Evolutionary conservation across 2,797 vertebrate genomes (phyloP), one percentile per base, ranked within the genome.

Genomic region (Sebastes hubbsi): DNA sequence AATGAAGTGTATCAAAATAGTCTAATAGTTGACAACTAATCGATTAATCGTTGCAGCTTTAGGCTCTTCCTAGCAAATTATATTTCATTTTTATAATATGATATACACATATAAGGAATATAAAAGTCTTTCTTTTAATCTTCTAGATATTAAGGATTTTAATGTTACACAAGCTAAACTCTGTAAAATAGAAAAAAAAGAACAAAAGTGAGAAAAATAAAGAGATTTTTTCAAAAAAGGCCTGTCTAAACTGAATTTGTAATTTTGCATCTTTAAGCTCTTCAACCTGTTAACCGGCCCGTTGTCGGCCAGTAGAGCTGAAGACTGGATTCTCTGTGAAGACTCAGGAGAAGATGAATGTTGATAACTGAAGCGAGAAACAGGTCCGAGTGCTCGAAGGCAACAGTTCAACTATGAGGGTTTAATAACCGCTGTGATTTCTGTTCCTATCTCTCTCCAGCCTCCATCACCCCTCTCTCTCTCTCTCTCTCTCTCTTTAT

Each of bases 351-450:
- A 60, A 87, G 70, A 87, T 80, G 61, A 87, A 81, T 64, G 84
- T 77, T 87, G 89, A 93, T 92, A 93, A 93, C 83, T 81, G 77
- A 89, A 90, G 67, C 80, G 87, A 88, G 87, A 91, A 92, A 90
- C 85, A 75, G 90, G 90, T 90, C 85, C 81, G 75, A 78, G 70
- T 46, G 75, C 87, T 86, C 52, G n/a, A 89, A 86, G 82, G 83
- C 82, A 91, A 81, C 86, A 87, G 71, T 88, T 89, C 69, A 85
- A 84, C 69, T 82, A 68, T 27, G 49, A 85, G 69, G 62, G 5
- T 89, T 88, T 80, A 78, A 83, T 72, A 81, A 82, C 62, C 66
- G 24, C 59, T 30, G 24, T 54, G 67, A 71, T 81, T 79, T 77
- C 58, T 82, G 22, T 61, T 61, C 27, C 59, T n/a, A 11, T 83